phyloP scores from a whole-genome alignment of 1,140 invertebrate genomes.

The Heliconius nattereri region DNA sequence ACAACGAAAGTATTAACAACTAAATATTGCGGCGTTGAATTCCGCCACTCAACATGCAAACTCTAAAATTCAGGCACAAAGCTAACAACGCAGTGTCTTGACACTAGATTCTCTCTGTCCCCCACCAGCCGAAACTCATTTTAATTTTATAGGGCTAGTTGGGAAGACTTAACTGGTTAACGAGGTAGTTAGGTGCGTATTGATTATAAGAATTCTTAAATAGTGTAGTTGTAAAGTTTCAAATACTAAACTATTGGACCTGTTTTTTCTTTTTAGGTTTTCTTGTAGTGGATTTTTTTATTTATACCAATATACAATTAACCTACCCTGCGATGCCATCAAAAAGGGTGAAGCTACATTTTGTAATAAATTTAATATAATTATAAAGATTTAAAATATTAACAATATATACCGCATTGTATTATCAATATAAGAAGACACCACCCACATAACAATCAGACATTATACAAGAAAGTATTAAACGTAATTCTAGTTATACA shows the following conservation, averaged over 20 bases:
- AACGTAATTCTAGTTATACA: conserved; percentile 15
- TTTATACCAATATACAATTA: too few relatives aligned
- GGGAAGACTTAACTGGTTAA: too few relatives aligned
- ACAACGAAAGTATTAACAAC: background rate
- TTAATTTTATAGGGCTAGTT: too few relatives aligned
- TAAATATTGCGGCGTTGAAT: background rate
- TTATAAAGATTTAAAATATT: background rate
- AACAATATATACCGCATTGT: too few relatives aligned
- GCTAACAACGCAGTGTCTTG: background rate
- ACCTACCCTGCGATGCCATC: background rate
- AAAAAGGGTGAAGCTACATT: background rate
- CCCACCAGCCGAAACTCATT: too few relatives aligned
- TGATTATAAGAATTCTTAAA: too few relatives aligned
- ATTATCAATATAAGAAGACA: conserved; percentile 3
- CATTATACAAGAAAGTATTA: conserved; percentile 16
- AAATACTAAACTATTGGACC: too few relatives aligned
- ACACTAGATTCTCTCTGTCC: background rate
- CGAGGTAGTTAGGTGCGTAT: too few relatives aligned
- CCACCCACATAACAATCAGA: conserved; percentile 6
- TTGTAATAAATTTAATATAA: background rate
- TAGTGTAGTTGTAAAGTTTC: too few relatives aligned
- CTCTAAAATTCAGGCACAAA: background rate
- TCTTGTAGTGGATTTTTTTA: too few relatives aligned
- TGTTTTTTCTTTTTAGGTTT: too few relatives aligned
- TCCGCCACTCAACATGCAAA: background rate